Percentiles rank a stretch among this genome's conserved stretches.
Conservation (phyloP, 2,113 vertebrate species). For the Holacanthus passer region DNA sequence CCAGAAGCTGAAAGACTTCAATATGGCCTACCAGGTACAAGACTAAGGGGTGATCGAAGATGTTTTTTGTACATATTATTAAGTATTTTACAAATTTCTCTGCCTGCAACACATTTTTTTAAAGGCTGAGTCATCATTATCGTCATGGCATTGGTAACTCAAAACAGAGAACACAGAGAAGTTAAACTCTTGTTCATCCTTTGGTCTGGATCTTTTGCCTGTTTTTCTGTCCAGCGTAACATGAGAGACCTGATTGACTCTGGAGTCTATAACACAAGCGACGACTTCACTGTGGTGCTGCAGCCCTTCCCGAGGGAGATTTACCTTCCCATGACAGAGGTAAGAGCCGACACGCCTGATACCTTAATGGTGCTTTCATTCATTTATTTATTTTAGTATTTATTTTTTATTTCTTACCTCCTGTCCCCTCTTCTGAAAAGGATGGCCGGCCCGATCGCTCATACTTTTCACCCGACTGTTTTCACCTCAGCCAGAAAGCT, state of each 20-base stretch:
- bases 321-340: slow-evolving; percentile 65
- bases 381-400: background rate
- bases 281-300: slow-evolving; percentile 88
- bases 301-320: slow-evolving; percentile 86
- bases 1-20: slow-evolving; percentile 74
- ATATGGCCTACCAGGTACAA: slow-evolving; percentile 89
- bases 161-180: background rate
- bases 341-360: slow-evolving; percentile 62
- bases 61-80: background rate
- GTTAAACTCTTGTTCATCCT: background rate
- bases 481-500: slow-evolving; percentile 90
- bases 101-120: background rate
- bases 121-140: background rate
- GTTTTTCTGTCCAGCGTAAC: slow-evolving; percentile 75
- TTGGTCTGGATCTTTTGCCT: background rate
- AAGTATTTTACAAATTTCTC: background rate
- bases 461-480: slow-evolving; percentile 92
- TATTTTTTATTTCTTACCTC: background rate
- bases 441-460: slow-evolving; percentile 87
- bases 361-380: background rate
- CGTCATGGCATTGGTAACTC: background rate
- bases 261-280: slow-evolving; percentile 81
- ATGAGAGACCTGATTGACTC: slow-evolving; percentile 84
- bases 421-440: slow-evolving; percentile 69
- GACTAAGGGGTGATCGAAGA: background rate